Base-by-base conservation (phyloP, 2,888 invertebrate genomes). In the Bombylius discolor region DNA sequence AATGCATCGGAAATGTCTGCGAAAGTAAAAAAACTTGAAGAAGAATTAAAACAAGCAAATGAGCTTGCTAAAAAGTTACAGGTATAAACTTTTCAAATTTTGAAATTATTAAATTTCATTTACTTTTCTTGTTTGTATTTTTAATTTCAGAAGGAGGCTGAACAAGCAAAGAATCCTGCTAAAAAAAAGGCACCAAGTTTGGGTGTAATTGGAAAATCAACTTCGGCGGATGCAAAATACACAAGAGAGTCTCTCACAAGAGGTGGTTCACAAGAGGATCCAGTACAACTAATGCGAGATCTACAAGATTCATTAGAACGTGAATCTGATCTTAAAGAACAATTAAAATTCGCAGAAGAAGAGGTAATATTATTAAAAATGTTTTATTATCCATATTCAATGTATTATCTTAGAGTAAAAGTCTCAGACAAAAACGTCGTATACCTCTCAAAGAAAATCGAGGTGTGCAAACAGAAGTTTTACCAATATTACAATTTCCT, bases 271-370 rank as follows among this genome's bases (percentile, higher is more conserved):
- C 87, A 87, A 69, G 87, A 88, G 64, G 87, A 89, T 71, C 85
- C 88, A 1, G 84, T 82, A 51, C 89, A 91, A 68, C 74, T 94
- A 47, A 77, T 92, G 59, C 78, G 92, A 49, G 94, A 95, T 69
- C 77, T 96, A 23, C 89, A 92, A 69, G 95, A 95, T 75, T 89
- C 92, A 4, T 77, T 93, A 59, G 96, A 97, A 75, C 78, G 96
- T 34, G 96, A 97, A 73, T 90, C 91, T 2, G 96, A 97, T 76
- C 77, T 96, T 14, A 81, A 91, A 55, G 96, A 97, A 71, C 96
- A 97, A 70, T 76, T 96, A 12, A 83, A 85, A 61, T 95, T 92
- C 72, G 87, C 94, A 13, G 95, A 96, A 72, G 93, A 94, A 74
- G 95, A 96, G 83, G 88, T 87, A 76, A 57, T 49, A 51, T 4